phyloP scores from a whole-genome alignment of 2,113 vertebrate genomes.

The Hemibagrus wyckioides region DNA sequence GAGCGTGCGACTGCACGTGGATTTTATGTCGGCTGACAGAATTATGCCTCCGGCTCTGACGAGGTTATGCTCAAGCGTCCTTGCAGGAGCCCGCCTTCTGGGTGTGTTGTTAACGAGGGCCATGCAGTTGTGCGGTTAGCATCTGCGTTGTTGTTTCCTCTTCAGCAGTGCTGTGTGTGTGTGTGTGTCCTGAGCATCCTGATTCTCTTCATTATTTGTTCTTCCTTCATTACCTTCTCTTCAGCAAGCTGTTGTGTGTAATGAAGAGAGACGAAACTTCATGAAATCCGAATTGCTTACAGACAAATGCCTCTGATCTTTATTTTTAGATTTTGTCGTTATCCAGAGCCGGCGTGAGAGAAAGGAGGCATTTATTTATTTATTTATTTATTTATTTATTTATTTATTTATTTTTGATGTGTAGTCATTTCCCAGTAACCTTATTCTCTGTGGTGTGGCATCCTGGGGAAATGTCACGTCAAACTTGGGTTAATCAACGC shows the following conservation, averaged over 20 bases:
- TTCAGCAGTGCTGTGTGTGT: neutral
- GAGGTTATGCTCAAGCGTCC: slow-evolving; percentile 44
- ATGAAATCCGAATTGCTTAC: neutral
- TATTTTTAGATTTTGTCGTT: neutral
- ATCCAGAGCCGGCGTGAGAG: slow-evolving; percentile 39
- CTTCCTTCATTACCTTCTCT: slow-evolving; percentile 51
- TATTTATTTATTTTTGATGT: slow-evolving; percentile 45
- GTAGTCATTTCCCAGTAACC: slow-evolving; percentile 55
- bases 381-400: neutral
- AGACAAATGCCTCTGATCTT: neutral
- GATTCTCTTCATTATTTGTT: slow-evolving; percentile 65
- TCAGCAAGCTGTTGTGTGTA: slow-evolving; percentile 57
- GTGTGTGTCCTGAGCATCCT: neutral
- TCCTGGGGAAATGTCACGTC: slow-evolving; percentile 69
- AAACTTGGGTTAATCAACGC: slow-evolving; percentile 49
- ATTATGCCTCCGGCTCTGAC: slow-evolving; percentile 30
- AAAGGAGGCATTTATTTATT: slow-evolving; percentile 42
- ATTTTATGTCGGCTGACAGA: slow-evolving; percentile 35
- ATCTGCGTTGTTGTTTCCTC: neutral
- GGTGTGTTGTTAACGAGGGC: slow-evolving; percentile 8
- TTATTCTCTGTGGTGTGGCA: slow-evolving; percentile 49
- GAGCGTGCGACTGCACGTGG: neutral
- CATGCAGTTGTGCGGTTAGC: neutral
- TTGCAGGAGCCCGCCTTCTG: slow-evolving; percentile 23
- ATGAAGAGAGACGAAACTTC: slow-evolving; percentile 51